These are phyloP conservation scores for Entomyzon cyanotis DNA, from an alignment of 2,113 vertebrate species.

Conservation along the genomic window DNA sequence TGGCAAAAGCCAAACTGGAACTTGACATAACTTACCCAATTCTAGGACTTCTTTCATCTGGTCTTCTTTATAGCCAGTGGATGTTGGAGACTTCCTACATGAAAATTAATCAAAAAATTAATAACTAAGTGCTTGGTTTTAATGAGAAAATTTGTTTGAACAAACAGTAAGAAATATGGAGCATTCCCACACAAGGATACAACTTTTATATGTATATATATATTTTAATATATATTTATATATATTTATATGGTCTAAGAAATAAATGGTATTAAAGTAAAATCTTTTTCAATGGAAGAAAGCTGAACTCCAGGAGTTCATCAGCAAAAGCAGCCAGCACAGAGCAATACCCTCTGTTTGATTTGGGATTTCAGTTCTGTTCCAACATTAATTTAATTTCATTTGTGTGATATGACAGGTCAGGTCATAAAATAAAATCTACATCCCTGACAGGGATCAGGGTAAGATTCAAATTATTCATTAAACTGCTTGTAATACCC, in stretches of 20 bases:
- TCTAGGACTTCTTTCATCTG: slow-evolving; percentile 69
- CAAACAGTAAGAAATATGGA: not conserved
- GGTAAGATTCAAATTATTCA: not conserved
- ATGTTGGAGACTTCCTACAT: slow-evolving; percentile 67
- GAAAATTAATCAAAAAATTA: not conserved
- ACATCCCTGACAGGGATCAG: not conserved
- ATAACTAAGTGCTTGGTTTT: not conserved
- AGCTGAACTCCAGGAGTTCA: not conserved
- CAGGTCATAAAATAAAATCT: not conserved
- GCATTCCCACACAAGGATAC: not conserved
- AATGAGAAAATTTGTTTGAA: not conserved
- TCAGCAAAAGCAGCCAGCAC: not conserved
- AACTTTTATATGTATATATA: not conserved
- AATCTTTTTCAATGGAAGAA: not conserved
- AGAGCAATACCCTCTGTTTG: not conserved
- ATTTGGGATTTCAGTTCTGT: not conserved
- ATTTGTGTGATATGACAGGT: not conserved
- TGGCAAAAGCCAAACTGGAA: not conserved
- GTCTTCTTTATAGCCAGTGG: slow-evolving; percentile 27
- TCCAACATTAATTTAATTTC: not conserved
- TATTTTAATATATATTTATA: no score
- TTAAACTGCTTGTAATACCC: not conserved
- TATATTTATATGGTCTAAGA: not conserved
- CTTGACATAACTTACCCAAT: slow-evolving; percentile 73
- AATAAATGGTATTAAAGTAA: not conserved